Evolutionary conservation across 2,888 invertebrate genomes (phyloP).

Genomic region (Euzophera pinguis): DNA sequence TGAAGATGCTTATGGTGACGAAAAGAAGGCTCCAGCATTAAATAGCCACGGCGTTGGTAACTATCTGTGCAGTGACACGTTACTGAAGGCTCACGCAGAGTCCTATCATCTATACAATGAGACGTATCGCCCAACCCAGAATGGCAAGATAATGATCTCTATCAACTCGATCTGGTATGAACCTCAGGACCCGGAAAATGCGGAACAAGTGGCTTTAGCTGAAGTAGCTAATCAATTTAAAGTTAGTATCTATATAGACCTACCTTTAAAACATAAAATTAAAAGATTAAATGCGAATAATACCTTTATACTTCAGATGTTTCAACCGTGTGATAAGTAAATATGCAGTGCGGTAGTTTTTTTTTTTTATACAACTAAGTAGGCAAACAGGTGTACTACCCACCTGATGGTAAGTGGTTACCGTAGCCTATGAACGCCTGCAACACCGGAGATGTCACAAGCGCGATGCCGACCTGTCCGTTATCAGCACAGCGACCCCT

Average conservation of each 20-base stretch:
- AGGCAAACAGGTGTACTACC: too few species aligned
- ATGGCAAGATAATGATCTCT: slow-evolving; percentile 77
- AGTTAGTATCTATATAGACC: slow-evolving; percentile 34
- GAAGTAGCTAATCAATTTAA: slow-evolving; percentile 76
- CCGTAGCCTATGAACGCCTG: too few species aligned
- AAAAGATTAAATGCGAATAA: too few species aligned
- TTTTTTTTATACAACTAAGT: too few species aligned
- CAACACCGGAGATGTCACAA: too few species aligned
- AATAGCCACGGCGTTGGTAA: slow-evolving; percentile 79
- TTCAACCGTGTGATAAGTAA: too few species aligned
- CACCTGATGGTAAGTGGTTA: too few species aligned
- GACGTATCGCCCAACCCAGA: slow-evolving; percentile 76
- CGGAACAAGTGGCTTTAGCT: slow-evolving; percentile 64
- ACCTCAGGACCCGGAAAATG: slow-evolving; percentile 59
- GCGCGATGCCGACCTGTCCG: too few species aligned
- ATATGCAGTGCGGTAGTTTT: too few species aligned
- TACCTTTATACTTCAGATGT: too few species aligned
- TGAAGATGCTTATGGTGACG: slow-evolving; percentile 75
- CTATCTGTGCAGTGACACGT: slow-evolving; percentile 82
- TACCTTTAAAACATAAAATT: too few species aligned
- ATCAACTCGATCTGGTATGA: slow-evolving; percentile 78
- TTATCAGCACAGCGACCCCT: too few species aligned
- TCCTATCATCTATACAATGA: slow-evolving; percentile 82
- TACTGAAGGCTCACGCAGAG: slow-evolving; percentile 83
- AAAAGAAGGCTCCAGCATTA: slow-evolving; percentile 73